These are phyloP conservation scores for Myiozetetes cayanensis DNA, from an alignment of 2,113 vertebrate species.

Conservation along the genomic window DNA sequence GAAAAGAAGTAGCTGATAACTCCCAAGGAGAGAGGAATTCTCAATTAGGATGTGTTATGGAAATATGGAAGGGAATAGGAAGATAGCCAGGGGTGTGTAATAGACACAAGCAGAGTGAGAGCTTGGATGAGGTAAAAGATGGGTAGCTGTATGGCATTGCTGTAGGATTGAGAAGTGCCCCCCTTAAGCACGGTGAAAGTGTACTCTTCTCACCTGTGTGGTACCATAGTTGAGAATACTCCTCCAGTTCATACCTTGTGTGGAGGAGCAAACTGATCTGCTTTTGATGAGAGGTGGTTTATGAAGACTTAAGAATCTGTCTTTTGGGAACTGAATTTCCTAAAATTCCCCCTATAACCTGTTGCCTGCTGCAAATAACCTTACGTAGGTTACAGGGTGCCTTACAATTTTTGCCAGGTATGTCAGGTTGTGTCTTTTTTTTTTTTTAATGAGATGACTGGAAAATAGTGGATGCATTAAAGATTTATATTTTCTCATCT, in stretches of 20 bases:
- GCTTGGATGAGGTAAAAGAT: background rate
- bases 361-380: background rate
- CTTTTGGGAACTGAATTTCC: background rate
- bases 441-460: background rate
- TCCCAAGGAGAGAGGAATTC: background rate
- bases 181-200: too few relatives aligned
- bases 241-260: background rate
- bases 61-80: background rate
- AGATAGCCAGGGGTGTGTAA: background rate
- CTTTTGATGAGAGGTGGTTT: background rate
- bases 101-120: background rate
- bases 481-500: constrained; percentile 34
- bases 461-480: background rate
- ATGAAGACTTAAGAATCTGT: background rate
- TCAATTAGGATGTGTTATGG: background rate
- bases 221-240: background rate
- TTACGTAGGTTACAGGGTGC: background rate
- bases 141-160: background rate
- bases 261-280: background rate
- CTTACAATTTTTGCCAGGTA: background rate
- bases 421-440: background rate
- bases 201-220: background rate
- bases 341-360: background rate
- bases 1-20: background rate
- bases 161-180: background rate